Evolutionary conservation across 1,140 invertebrate genomes (phyloP).

Genomic region (Colletes latitarsis): DNA sequence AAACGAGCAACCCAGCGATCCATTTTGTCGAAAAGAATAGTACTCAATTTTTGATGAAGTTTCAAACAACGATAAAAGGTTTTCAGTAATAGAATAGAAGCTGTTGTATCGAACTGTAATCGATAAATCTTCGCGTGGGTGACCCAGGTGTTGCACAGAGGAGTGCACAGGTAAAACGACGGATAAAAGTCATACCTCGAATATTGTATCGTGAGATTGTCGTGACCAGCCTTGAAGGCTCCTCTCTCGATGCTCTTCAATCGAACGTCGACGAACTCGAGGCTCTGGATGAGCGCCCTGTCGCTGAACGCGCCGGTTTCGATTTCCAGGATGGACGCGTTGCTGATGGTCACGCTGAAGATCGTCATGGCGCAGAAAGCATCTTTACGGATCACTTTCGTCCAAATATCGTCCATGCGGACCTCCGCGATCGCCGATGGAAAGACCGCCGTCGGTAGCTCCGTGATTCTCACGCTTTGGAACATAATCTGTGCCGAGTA

Average conservation of each 20-base stretch:
- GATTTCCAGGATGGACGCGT: slow-evolving; percentile 83
- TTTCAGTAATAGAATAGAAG: too few species aligned
- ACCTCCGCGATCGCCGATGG: slow-evolving; percentile 84
- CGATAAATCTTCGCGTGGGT: too few species aligned
- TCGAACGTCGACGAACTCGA: slow-evolving; percentile 84
- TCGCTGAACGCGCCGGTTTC: slow-evolving; percentile 85
- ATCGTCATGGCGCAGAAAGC: slow-evolving; percentile 86
- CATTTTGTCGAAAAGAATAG: too few species aligned
- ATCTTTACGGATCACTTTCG: slow-evolving; percentile 82
- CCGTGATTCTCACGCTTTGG: slow-evolving; percentile 83
- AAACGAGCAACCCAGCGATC: too few species aligned
- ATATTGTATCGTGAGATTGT: slow-evolving; percentile 85
- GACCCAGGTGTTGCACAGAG: too few species aligned
- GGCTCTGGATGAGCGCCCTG: slow-evolving; percentile 83
- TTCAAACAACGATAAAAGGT: too few species aligned
- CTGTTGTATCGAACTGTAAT: too few species aligned
- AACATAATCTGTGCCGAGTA: slow-evolving; percentile 83
- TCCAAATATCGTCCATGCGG: slow-evolving; percentile 82
- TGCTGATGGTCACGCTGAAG: slow-evolving; percentile 83
- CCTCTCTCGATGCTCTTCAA: slow-evolving; percentile 82
- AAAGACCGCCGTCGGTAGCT: slow-evolving; percentile 84
- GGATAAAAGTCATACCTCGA: slow-evolving; percentile 79
- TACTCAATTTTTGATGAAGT: too few species aligned
- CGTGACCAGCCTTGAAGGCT: slow-evolving; percentile 85
- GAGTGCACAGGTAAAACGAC: too few species aligned